These are phyloP conservation scores for Alexandromys fortis DNA, from an alignment of 2,113 vertebrate genomes.

Conservation along the genomic window DNA sequence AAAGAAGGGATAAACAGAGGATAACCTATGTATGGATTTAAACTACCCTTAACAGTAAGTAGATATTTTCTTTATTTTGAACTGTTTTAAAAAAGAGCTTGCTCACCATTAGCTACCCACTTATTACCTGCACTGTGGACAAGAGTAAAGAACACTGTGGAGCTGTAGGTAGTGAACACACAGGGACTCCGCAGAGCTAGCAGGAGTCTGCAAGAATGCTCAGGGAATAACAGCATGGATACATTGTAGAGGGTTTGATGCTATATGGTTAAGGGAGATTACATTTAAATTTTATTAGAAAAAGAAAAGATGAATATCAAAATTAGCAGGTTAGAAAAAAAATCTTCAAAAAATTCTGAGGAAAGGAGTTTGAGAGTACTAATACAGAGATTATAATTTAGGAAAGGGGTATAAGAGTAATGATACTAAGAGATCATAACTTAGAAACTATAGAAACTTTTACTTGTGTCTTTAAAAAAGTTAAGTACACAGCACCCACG, in stretches of 20 bases:
- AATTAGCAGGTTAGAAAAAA: background rate
- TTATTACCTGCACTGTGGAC: background rate
- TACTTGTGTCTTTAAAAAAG: background rate
- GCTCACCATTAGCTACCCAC: too few relatives aligned
- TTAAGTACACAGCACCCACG: background rate
- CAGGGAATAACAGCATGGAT: background rate
- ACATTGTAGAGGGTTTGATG: background rate
- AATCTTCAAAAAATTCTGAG: background rate
- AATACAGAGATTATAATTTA: background rate
- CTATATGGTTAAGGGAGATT: background rate
- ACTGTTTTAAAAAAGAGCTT: background rate
- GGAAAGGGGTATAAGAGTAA: background rate
- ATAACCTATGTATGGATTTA: background rate
- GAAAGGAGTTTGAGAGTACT: background rate
- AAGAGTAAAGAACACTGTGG: too few relatives aligned
- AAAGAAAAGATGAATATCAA: background rate
- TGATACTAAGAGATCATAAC: background rate
- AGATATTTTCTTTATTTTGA: background rate
- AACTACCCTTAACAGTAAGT: background rate
- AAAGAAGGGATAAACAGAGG: background rate
- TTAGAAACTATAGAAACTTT: background rate
- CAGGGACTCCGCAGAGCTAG: accelerated
- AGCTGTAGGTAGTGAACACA: too few relatives aligned
- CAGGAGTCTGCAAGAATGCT: background rate
- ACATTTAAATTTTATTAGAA: background rate